phyloP scores from a whole-genome alignment of 2,888 invertebrate genomes.

The Hirtodrosophila cameraria region DNA sequence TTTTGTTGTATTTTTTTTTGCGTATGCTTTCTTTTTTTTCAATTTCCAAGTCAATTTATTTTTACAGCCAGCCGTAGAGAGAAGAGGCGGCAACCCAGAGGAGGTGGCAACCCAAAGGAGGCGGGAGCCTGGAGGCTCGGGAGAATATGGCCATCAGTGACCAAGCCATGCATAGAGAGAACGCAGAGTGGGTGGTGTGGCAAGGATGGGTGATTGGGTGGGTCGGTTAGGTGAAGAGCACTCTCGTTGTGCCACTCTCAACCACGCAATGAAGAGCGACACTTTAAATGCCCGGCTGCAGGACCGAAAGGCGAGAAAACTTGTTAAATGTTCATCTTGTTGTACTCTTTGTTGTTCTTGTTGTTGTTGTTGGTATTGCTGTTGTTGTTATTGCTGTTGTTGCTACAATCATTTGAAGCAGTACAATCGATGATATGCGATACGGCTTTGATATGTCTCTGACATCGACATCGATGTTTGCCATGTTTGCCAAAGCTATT shows the following conservation, averaged over 20 bases:
- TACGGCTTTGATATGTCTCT: slow-evolving; percentile 48
- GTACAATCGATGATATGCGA: slow-evolving; percentile 57
- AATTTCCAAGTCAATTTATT: slow-evolving; percentile 80
- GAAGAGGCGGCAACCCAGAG: not conserved
- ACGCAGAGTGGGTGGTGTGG: slow-evolving; percentile 32
- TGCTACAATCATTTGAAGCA: slow-evolving; percentile 40
- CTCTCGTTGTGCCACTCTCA: slow-evolving; percentile 52
- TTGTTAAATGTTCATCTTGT: slow-evolving; percentile 46
- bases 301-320: slow-evolving; percentile 45
- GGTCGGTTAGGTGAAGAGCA: slow-evolving; percentile 20
- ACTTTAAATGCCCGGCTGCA: slow-evolving; percentile 62
- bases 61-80: slow-evolving; percentile 61
- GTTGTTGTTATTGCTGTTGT: not conserved
- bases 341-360: slow-evolving; percentile 1
- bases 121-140: slow-evolving; percentile 23
- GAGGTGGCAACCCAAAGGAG: not conserved
- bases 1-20: slow-evolving; percentile 10
- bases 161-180: slow-evolving; percentile 41
- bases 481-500: slow-evolving; percentile 25
- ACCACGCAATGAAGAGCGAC: slow-evolving; percentile 72
- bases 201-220: slow-evolving; percentile 1
- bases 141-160: slow-evolving; percentile 52
- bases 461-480: slow-evolving; percentile 47
- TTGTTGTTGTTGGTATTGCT: slow-evolving; percentile 9
- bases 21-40: slow-evolving; percentile 53